Conservation (phyloP, 2,888 invertebrate species). For the Nomada goodeniana region DNA sequence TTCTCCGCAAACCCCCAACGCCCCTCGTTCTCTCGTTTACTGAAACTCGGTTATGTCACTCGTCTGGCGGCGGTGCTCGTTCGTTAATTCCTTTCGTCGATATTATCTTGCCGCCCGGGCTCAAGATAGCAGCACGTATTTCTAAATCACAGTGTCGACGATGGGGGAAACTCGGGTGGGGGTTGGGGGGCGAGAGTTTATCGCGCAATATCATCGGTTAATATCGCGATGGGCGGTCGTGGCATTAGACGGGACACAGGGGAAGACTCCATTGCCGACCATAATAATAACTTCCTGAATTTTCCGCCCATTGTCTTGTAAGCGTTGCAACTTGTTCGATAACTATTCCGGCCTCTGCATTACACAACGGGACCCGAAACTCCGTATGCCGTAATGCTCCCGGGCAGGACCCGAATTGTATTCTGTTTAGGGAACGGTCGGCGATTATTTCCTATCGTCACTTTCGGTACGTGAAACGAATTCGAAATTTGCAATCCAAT, state of each 20-base stretch:
- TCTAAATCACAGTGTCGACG: background rate
- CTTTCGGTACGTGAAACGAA: background rate
- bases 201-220: slow-evolving; percentile 16
- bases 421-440: slow-evolving; percentile 5
- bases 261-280: slow-evolving; percentile 11
- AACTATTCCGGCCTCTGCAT: slow-evolving; percentile 49
- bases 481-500: background rate
- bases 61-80: background rate
- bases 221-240: background rate
- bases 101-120: background rate
- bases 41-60: background rate
- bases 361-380: slow-evolving; percentile 28
- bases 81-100: background rate
- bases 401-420: background rate
- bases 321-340: slow-evolving; percentile 56
- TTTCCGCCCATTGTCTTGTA: slow-evolving; percentile 48
- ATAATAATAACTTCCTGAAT: slow-evolving; percentile 60
- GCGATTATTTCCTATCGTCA: background rate
- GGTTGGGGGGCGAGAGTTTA: background rate
- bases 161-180: too few species aligned
- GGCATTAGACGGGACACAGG: slow-evolving; percentile 27
- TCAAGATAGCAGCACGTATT: background rate
- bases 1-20: too few species aligned
- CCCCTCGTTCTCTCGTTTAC: background rate
- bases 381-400: background rate